These are phyloP conservation scores for Oxyruncus cristatus DNA, from an alignment of 2,113 vertebrate genomes.

Conservation along the genomic window DNA sequence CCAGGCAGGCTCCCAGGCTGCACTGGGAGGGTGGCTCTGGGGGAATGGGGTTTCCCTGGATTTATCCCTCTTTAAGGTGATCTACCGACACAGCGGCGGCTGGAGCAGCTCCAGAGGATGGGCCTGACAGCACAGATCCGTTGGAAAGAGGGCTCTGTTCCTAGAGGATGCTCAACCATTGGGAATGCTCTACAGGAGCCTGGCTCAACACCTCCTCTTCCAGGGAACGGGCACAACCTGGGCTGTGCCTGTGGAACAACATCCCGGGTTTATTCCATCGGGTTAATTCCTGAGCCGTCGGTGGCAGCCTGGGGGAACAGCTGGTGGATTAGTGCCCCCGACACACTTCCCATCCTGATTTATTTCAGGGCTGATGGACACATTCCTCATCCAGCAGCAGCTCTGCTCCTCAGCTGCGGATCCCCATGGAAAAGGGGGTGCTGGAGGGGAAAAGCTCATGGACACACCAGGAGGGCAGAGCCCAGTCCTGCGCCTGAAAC, in stretches of 20 bases:
- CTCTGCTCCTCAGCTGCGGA: fast-evolving
- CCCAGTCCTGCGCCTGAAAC: fast-evolving
- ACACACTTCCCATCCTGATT: not conserved
- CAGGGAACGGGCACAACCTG: fast-evolving
- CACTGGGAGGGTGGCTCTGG: not conserved
- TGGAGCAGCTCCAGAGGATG: not conserved
- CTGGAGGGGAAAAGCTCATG: not conserved
- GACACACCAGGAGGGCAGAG: fast-evolving
- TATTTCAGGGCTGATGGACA: not conserved
- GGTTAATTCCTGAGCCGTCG: not conserved
- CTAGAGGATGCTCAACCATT: not conserved
- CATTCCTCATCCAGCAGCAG: not conserved
- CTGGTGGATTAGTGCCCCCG: not conserved
- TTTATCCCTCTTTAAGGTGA: not conserved
- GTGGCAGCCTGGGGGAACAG: not conserved
- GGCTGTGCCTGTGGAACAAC: not conserved
- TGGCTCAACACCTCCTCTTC: not conserved
- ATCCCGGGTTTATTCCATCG: fast-evolving
- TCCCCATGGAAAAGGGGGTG: not conserved
- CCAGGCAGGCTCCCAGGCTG: not conserved
- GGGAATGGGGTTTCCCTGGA: not conserved
- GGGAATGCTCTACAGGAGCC: not conserved
- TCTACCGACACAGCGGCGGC: fast-evolving
- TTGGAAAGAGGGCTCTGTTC: fast-evolving
- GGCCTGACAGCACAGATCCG: fast-evolving